phyloP scores from a whole-genome alignment of 2,797 vertebrate genomes.

The Enteromius mattozi region DNA sequence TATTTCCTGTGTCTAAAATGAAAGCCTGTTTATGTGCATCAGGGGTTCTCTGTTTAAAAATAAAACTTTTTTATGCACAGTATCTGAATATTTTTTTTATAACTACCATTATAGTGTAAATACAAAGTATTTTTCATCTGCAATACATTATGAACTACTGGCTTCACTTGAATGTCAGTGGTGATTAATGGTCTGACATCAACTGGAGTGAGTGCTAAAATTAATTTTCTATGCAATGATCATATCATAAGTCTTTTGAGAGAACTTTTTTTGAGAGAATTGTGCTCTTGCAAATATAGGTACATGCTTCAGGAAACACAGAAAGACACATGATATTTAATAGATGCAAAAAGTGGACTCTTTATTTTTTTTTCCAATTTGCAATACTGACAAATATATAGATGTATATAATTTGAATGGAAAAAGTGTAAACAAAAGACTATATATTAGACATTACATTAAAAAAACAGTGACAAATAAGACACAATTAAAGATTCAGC shows the following conservation, averaged over 20 bases:
- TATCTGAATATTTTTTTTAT: conserved; percentile 15
- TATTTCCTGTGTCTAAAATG: not conserved
- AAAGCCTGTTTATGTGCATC: conserved; percentile 32
- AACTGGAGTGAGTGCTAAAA: not conserved
- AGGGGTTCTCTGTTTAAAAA: conserved; percentile 16
- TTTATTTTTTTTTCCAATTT: not conserved
- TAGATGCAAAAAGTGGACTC: not conserved
- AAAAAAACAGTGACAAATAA: conserved; percentile 7
- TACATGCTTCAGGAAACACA: not conserved
- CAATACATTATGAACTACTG: not conserved
- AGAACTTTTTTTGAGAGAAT: not conserved
- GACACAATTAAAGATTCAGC: not conserved
- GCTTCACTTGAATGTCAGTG: not conserved
- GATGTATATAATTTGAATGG: not conserved
- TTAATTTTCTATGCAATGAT: not conserved
- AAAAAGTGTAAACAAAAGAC: conserved; percentile 33
- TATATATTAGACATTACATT: conserved; percentile 29
- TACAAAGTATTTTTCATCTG: not conserved
- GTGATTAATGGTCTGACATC: not conserved
- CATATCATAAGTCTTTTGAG: not conserved
- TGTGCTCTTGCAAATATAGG: not conserved
- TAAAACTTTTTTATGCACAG: conserved; percentile 9
- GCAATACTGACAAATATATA: conserved; percentile 40
- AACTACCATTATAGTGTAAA: not conserved
- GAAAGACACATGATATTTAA: not conserved